These are phyloP conservation scores for Suricata suricatta DNA, from an alignment of 2,113 vertebrate species.

Conservation along the genomic window DNA sequence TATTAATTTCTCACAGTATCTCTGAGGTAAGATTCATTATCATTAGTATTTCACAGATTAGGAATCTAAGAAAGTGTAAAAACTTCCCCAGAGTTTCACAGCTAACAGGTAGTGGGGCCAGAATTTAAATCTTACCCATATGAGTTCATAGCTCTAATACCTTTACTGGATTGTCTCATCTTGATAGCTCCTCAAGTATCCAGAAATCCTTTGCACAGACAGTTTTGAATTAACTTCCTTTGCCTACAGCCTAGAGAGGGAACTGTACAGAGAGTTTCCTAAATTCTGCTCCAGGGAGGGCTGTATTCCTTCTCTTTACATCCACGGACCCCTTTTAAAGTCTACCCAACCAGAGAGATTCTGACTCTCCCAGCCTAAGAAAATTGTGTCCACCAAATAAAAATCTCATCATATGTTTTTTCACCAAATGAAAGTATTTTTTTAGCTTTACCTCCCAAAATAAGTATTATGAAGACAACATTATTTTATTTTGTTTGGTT, in stretches of 20 bases:
- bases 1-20: not conserved
- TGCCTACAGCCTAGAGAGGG: not conserved
- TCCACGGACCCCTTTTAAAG: not conserved
- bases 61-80: not conserved
- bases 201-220: not conserved
- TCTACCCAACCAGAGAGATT: not conserved
- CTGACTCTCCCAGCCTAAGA: not conserved
- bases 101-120: not conserved
- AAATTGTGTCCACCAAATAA: not conserved
- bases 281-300: not conserved
- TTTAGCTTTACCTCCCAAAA: not conserved
- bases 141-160: not conserved
- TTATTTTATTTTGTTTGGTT: not conserved
- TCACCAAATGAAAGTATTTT: not conserved
- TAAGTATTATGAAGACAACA: not conserved
- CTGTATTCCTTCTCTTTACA: not conserved
- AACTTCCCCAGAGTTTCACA: not conserved
- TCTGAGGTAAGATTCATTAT: not conserved
- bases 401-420: not conserved
- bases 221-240: slow-evolving; percentile 11
- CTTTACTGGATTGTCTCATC: not conserved
- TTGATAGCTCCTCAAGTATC: not conserved
- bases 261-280: not conserved
- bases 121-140: not conserved
- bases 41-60: not conserved